Conservation (phyloP, 2,888 invertebrate species). For the Yponomeuta sedellus region DNA sequence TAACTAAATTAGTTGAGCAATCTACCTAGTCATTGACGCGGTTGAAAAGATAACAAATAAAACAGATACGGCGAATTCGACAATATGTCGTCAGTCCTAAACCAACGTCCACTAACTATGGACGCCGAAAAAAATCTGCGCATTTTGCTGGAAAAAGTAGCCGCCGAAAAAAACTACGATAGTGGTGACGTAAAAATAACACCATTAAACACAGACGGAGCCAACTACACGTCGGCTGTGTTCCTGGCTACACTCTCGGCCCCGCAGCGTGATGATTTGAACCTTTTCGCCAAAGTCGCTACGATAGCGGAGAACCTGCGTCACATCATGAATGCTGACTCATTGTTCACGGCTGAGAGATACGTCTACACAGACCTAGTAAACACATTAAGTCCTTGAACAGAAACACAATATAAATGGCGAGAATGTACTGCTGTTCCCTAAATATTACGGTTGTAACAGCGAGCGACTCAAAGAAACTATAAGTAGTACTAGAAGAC, state of each 20-base stretch:
- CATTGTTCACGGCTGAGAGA: slow-evolving; percentile 16
- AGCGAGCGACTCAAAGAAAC: slow-evolving; percentile 33
- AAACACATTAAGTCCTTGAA: slow-evolving; percentile 18
- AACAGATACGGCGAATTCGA: background rate
- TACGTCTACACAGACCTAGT: slow-evolving; percentile 16
- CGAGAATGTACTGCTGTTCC: slow-evolving; percentile 19
- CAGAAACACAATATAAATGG: slow-evolving; percentile 19
- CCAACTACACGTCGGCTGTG: slow-evolving; percentile 44
- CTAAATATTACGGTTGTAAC: slow-evolving; percentile 27
- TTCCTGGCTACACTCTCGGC: slow-evolving; percentile 31
- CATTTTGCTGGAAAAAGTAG: slow-evolving; percentile 31
- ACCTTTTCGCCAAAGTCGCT: slow-evolving; percentile 47
- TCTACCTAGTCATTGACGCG: too few species aligned
- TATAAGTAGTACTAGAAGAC: slow-evolving; percentile 49
- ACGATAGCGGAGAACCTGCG: slow-evolving; percentile 37
- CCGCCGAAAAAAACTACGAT: slow-evolving; percentile 31
- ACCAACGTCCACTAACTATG: slow-evolving; percentile 24
- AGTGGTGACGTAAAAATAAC: slow-evolving; percentile 30
- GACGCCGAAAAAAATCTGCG: slow-evolving; percentile 31
- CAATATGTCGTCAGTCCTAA: background rate
- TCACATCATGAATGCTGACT: slow-evolving; percentile 23
- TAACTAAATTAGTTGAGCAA: too few species aligned
- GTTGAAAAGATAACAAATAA: too few species aligned
- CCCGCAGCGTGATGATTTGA: slow-evolving; percentile 27
- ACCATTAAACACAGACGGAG: slow-evolving; percentile 37